phyloP scores from a whole-genome alignment of 2,113 vertebrate genomes.

The Tyto alba region DNA sequence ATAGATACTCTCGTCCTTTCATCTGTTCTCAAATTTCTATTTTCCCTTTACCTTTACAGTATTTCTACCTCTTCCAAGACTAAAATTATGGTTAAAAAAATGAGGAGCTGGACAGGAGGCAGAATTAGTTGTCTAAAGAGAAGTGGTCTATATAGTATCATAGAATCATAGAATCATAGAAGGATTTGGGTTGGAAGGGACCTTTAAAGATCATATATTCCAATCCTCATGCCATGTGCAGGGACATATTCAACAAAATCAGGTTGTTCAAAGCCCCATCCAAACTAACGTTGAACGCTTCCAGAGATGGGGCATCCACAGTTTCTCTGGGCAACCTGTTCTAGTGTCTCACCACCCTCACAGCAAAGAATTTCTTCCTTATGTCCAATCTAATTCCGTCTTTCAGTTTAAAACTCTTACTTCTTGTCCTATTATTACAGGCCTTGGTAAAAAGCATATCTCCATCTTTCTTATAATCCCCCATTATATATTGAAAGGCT shows the following conservation, averaged over 20 bases:
- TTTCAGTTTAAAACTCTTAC: neutral
- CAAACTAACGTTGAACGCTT: neutral
- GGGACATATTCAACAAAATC: fast-evolving
- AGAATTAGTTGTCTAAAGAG: neutral
- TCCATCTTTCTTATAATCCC: neutral
- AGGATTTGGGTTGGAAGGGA: neutral
- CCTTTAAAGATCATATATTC: neutral
- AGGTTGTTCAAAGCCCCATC: neutral
- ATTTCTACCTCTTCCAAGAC: neutral
- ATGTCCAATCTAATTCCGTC: neutral
- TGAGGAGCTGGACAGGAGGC: neutral
- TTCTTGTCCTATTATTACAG: neutral
- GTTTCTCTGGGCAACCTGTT: neutral
- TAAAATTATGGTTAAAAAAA: neutral
- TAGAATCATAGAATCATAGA: neutral
- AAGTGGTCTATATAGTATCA: neutral
- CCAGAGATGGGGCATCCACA: neutral
- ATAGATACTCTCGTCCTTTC: neutral
- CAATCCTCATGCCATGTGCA: neutral
- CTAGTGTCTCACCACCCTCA: neutral
- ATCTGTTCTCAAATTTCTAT: neutral
- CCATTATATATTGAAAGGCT: too few relatives aligned
- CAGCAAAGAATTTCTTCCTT: neutral
- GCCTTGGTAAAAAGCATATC: neutral
- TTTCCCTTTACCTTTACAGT: neutral